Conservation (phyloP, 1,140 invertebrate species). For the Ephestia elutella region DNA sequence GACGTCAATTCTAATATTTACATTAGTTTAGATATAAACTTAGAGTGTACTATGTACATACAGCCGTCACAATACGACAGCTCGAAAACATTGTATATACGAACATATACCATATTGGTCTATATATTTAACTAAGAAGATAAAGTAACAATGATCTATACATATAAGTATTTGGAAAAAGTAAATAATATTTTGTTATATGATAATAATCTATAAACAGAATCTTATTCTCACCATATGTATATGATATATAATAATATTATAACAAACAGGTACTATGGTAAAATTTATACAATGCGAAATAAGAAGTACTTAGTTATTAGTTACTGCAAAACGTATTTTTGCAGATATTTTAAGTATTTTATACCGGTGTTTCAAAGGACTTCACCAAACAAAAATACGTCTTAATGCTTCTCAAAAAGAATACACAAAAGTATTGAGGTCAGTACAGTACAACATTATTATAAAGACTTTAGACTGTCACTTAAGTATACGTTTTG, state of each 20-base stretch:
- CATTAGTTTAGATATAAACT: slow-evolving; percentile 26
- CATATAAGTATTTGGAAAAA: background rate
- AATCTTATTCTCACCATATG: background rate
- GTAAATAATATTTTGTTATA: background rate
- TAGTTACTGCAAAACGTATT: no score
- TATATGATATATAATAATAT: background rate
- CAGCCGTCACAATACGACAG: background rate
- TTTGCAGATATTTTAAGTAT: no score
- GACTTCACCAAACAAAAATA: no score
- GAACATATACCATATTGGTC: background rate
- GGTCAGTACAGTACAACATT: no score
- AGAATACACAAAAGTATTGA: no score
- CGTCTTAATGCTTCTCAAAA: no score
- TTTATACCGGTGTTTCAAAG: no score
- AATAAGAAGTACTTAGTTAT: no score
- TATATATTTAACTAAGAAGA: background rate
- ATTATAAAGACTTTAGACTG: no score
- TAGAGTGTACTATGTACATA: slow-evolving; percentile 20
- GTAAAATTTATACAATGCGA: background rate
- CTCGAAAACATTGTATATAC: background rate
- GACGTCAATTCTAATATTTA: slow-evolving; percentile 46
- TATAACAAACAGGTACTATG: background rate
- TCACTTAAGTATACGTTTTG: background rate
- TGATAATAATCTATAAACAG: background rate
- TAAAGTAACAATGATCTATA: background rate